A percentile compares a stretch with the other conserved stretches of the same genome.
These are phyloP conservation scores for Schrankia costaestrigalis DNA, from an alignment of 2,888 invertebrate species.

Conservation along the genomic window DNA sequence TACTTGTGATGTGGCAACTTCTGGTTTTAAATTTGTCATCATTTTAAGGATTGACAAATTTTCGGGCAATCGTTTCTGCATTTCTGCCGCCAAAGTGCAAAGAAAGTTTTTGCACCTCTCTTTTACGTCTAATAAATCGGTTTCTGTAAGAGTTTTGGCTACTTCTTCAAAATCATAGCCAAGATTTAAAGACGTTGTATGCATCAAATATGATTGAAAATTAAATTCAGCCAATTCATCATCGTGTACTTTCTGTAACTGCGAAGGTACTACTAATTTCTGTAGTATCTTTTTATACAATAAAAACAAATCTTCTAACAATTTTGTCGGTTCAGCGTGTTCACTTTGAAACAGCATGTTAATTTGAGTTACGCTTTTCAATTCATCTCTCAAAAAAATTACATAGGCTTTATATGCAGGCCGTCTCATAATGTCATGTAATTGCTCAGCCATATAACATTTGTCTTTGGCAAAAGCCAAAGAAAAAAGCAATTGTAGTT, in stretches of 20 bases:
- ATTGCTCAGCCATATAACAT: conserved; percentile 29
- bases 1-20: conserved; percentile 6
- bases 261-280: conserved; percentile 28
- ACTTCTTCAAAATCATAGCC: conserved; percentile 26
- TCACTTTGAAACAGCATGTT: conserved; percentile 32
- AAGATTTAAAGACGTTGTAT: conserved; percentile 30
- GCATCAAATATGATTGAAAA: conserved; percentile 31
- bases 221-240: conserved; percentile 26
- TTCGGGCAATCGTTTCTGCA: conserved; percentile 26
- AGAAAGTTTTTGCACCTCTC: conserved; percentile 19
- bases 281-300: conserved; percentile 24
- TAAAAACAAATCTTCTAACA: conserved; percentile 23
- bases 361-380: conserved; percentile 24
- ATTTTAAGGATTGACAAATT: conserved; percentile 26
- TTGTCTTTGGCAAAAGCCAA: conserved; percentile 25
- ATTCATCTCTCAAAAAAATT: conserved; percentile 24
- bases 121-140: conserved; percentile 6
- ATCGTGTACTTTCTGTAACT: conserved; percentile 26
- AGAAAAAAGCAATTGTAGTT: conserved; percentile 32
- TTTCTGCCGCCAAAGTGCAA: conserved; percentile 16
- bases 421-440: conserved; percentile 25
- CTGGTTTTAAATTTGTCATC: conserved; percentile 14
- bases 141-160: conserved; percentile 6
- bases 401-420: conserved; percentile 20
- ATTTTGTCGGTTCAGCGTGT: conserved; percentile 24